These are phyloP conservation scores for Orchesella cincta DNA, from an alignment of 1,140 invertebrate species.

Conservation along the genomic window DNA sequence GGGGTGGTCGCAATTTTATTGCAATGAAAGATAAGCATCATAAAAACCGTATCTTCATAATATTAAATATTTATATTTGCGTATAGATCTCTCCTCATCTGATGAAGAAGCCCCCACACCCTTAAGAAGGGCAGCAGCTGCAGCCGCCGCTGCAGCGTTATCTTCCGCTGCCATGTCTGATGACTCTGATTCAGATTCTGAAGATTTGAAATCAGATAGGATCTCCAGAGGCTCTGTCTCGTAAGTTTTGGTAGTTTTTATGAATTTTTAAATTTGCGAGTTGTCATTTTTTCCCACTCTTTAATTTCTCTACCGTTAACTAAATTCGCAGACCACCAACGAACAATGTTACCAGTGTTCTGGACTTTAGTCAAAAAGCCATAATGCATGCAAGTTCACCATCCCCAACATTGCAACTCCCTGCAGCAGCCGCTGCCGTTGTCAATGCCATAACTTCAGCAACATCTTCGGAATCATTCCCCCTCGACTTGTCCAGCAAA, in stretches of 20 bases:
- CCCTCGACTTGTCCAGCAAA: constrained; percentile 7
- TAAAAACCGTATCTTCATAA: too few relatives aligned
- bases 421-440: constrained; percentile 13
- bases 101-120: not conserved
- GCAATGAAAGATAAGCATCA: too few relatives aligned
- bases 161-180: constrained; percentile 9
- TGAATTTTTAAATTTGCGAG: too few relatives aligned
- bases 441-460: constrained; percentile 4
- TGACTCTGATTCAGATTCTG: constrained; percentile 14
- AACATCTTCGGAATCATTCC: not conserved
- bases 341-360: constrained; percentile 24
- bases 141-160: constrained; percentile 7
- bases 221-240: constrained; percentile 25
- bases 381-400: not conserved
- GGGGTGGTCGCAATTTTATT: too few relatives aligned
- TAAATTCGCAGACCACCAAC: not conserved
- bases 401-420: constrained; percentile 1
- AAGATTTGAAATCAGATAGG: constrained; percentile 23
- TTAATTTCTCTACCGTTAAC: too few relatives aligned
- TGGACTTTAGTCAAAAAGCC: constrained; percentile 42
- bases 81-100: constrained; percentile 8
- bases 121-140: not conserved
- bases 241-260: not conserved
- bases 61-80: not conserved
- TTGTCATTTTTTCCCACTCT: too few relatives aligned